Evolutionary conservation across 2,888 invertebrate species (phyloP), one percentile per base, ranked within the genome.

Genomic region (Quadriops clusia): DNA sequence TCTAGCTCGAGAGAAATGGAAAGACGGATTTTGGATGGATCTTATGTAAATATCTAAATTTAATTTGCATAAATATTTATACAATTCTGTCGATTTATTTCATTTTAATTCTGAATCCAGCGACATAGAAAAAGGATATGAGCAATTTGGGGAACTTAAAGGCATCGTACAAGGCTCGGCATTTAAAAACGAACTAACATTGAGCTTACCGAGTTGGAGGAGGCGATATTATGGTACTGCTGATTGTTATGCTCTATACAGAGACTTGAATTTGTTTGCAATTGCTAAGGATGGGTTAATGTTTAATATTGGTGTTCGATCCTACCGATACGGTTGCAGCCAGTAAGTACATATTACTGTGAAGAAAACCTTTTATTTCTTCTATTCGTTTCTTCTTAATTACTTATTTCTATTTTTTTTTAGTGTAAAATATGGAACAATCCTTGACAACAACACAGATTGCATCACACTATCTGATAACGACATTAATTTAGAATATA

Each of bases 121-220:
- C 6, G 46, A 48, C 4, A 45, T 50, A 28, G 44, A 49, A 27
- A 25, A 58, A 3, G 71, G 74, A 27, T 74, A 70, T 54, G 61
- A 71, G 37, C 78, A 78, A 47, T 78, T 69, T 58, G 80, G 80
- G 3, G 60, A 65, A 1, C 46, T 74, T 10, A 63, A 69, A 38
- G 80, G 79, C 0, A 65, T 66, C 10, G 50, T 77, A 33, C 62
- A 60, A 30, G 55, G 65, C 1, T 65, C 60, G 33, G 54, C 64
- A 26, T 54, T 53, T 2, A 47, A 59, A 16, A 65, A 63, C 12
- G 50, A 52, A 17, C 39, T 42, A 50, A 49, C 49, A 44, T 28
- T 77, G 12, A 65, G 69, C 36, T 51, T 71, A 5, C 63, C 72
- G 58, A 24, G 42, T 32, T 50, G 35, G 42, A 45, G 41, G 41